Evolutionary conservation across 2,113 vertebrate species (phyloP).

Genomic region (Dascyllus trimaculatus): DNA sequence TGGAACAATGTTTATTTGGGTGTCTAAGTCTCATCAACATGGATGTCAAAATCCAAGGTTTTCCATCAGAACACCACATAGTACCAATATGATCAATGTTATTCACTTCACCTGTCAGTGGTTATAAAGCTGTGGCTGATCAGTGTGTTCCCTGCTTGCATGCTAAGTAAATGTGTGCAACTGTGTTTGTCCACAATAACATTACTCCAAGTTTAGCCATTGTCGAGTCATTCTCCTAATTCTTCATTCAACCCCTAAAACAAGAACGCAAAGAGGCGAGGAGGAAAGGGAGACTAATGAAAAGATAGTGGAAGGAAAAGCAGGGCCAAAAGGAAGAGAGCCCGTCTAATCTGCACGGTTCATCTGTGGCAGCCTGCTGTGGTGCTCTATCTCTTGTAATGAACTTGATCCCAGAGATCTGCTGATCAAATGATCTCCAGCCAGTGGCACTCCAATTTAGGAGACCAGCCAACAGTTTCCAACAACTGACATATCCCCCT

Average conservation of each 20-base stretch:
- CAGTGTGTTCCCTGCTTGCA: not conserved
- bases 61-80: no score
- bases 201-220: not conserved
- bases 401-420: conserved; percentile 69
- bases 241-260: not conserved
- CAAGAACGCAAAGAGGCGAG: not conserved
- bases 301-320: conserved; percentile 29
- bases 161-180: no score
- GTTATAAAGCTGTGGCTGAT: no score
- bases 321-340: conserved; percentile 18
- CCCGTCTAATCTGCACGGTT: conserved; percentile 51
- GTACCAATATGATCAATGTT: no score
- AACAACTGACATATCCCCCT: not conserved
- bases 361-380: conserved; percentile 44
- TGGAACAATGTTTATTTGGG: no score
- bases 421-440: conserved; percentile 60
- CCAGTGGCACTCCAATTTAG: conserved; percentile 45
- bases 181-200: not conserved
- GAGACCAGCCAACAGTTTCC: conserved; percentile 36
- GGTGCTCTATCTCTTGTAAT: conserved; percentile 61
- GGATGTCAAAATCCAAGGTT: no score
- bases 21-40: no score
- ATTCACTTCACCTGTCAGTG: no score
- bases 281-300: conserved; percentile 17
- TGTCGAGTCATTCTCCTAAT: not conserved